Percentiles rank a stretch among this genome's conserved stretches.
These are phyloP conservation scores for Romanogobio albipinnatus DNA, from an alignment of 2,113 vertebrate genomes.

Conservation along the genomic window DNA sequence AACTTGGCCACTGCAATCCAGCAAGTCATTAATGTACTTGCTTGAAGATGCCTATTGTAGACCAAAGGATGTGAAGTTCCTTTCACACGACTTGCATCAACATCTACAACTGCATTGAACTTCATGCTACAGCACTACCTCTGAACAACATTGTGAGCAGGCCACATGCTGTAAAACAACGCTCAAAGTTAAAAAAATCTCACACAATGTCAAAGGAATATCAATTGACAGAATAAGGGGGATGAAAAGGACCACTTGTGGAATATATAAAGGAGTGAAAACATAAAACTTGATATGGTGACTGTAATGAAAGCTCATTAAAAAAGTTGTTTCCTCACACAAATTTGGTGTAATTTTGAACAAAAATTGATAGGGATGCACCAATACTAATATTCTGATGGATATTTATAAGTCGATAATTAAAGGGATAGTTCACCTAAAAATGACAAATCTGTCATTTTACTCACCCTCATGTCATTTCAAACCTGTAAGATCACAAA, in stretches of 20 bases:
- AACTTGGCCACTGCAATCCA: background rate
- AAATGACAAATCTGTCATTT: no score
- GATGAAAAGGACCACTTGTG: background rate
- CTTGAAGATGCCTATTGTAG: background rate
- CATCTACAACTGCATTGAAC: background rate
- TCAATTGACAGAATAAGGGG: background rate
- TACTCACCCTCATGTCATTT: background rate
- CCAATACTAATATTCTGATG: background rate
- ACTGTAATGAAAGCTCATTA: background rate
- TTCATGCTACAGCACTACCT: background rate
- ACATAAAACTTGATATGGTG: background rate
- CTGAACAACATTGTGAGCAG: background rate
- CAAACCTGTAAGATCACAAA: no score
- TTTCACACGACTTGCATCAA: constrained; percentile 25
- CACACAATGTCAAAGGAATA: background rate
- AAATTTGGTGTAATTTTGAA: background rate
- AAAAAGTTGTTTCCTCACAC: background rate
- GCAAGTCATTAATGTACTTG: background rate
- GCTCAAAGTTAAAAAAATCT: background rate
- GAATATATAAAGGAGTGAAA: no score
- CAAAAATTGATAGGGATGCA: background rate
- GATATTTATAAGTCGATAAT: background rate
- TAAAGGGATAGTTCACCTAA: no score
- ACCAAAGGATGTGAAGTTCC: background rate
- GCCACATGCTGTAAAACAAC: background rate